Evolutionary conservation across 2,888 invertebrate species (phyloP), one percentile per base, ranked within the genome.

Genomic region (Scrobipalpa atriplicella): DNA sequence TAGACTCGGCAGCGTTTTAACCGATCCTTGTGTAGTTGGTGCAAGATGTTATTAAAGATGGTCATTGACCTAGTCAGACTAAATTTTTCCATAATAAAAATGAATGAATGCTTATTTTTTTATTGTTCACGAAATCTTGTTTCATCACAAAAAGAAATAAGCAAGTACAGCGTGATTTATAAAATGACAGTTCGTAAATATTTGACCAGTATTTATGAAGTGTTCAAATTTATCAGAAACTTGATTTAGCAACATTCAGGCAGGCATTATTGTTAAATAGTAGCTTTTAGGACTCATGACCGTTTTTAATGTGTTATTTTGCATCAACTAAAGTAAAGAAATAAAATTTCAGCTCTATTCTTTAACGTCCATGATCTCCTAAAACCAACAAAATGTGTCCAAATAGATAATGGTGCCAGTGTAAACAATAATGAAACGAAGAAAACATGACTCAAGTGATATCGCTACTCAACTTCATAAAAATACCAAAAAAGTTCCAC

Each of bases 401-500:
- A 58, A 56, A 38, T 9, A 58, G 58, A 58, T 58, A 58, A 29
- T 36, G 29, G 29, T 58, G 66, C 68, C 52, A 62, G 43, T n/a
- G n/a, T 10, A 62, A 29, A 43, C 21, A 75, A 79, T 70, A 77
- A 92, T 91, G 91, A 91, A 90, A 89, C 89, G 90, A 79, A 88
- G 86, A 85, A 90, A 91, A 88, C 71, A 90, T 90, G 91, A 86
- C 86, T 82, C 88, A 84, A 84, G 78, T 82, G 78, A 75, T 85
- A 74, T 86, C 86, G 67, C 83, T 88, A 75, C 82, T 90, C 72
- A 89, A 90, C 78, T 90, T 86, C 76, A 90, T 90, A 81, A 90
- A 90, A 81, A 90, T 90, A 87, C 90, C 90, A 78, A 89, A 87
- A 82, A 90, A 90, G 78, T 75, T 86, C 81, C 80, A 83, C 80